Evolutionary conservation across 2,888 invertebrate genomes (phyloP), one percentile per base, ranked within the genome.

Genomic region (Zygogramma bicolorata): DNA sequence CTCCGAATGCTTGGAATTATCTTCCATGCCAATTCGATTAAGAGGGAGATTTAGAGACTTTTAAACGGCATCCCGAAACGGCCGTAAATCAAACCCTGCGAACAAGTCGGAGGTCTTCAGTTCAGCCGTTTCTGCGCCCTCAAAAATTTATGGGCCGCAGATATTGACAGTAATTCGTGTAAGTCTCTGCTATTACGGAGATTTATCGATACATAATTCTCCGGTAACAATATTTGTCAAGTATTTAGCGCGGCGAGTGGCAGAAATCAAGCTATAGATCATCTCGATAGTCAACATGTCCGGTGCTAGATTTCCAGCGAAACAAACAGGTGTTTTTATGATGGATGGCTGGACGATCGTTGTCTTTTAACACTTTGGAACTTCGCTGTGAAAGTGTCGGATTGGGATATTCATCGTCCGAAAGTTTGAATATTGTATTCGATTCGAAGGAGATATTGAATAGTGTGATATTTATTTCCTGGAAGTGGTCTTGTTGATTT

Each of bases 201-300:
- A 86, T 86, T 86, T 86, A 86, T 86, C 83, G 85, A 84, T 84
- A 85, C 85, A 86, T 86, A 86, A 85, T 86, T 86, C 85, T 86
- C 84, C 82, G 83, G 79, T 82, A 84, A 84, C 84, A 85, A 86
- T 86, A 86, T 86, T 86, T 86, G 85, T 85, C 85, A 84, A 84
- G 83, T 84, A 81, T 83, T 84, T 84, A 83, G 79, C 80, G 77
- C 80, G 77, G 82, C 83, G 84, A 85, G 84, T 84, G 84, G 83
- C 85, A 85, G 84, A 84, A 84, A 84, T 85, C 84, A 82, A 81
- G 82, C 80, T 82, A 85, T 86, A 85, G 85, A 86, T 86, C 86
- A 85, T 85, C 83, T 82, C 84, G 81, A 83, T 82, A 84, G 85
- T 85, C 85, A 85, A 85, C 84, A 85, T 84, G 84, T 84, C 85